phyloP scores from a whole-genome alignment of 2,888 invertebrate genomes.

The Drepana falcataria region DNA sequence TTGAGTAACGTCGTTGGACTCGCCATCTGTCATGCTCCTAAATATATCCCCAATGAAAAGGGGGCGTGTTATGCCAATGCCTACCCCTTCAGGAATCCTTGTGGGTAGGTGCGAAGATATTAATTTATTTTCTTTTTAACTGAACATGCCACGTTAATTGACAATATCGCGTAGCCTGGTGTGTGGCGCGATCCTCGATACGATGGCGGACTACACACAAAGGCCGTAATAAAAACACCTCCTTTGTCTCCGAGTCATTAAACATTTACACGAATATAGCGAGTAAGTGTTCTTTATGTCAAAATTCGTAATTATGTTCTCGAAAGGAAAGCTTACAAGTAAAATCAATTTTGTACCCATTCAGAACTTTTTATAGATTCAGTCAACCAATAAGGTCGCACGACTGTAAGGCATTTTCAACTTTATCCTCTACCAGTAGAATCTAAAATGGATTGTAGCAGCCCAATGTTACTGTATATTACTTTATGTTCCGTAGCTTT shows the following conservation, averaged over 20 bases:
- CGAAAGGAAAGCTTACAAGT: background rate
- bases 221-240: no score
- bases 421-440: background rate
- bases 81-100: no score
- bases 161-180: no score
- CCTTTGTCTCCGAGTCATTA: background rate
- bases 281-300: background rate
- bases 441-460: background rate
- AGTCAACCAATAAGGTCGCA: background rate
- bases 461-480: background rate
- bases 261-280: background rate
- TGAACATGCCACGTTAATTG: no score
- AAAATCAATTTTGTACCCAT: background rate
- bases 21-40: no score
- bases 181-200: no score
- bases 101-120: no score
- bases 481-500: slow-evolving; percentile 4
- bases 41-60: no score
- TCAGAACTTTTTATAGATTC: background rate
- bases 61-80: no score
- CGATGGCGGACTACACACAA: no score
- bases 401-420: background rate
- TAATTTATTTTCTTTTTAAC: no score
- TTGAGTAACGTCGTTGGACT: no score
- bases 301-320: background rate